These are phyloP conservation scores for Hapalemur alaotrensis DNA, from an alignment of 2,797 vertebrate genomes.

Conservation along the genomic window DNA sequence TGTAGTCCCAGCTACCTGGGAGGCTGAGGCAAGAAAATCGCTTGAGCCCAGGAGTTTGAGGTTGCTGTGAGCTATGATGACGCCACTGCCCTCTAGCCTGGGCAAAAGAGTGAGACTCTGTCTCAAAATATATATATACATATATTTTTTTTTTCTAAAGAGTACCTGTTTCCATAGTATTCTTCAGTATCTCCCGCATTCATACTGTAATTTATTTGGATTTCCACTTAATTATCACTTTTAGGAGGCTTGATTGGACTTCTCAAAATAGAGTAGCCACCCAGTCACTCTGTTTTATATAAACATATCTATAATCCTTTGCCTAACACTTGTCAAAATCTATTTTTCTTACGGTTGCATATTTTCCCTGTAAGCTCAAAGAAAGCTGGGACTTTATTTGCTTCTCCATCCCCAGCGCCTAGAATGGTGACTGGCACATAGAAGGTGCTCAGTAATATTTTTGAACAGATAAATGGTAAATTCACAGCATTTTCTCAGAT, in stretches of 20 bases:
- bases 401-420: not conserved
- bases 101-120: not conserved
- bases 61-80: not conserved
- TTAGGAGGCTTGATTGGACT: not conserved
- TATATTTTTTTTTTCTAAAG: not conserved
- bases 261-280: not conserved
- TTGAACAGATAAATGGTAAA: not conserved
- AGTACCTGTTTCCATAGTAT: not conserved
- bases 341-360: not conserved
- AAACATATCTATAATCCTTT: not conserved
- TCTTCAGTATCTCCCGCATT: not conserved
- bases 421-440: not conserved
- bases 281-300: not conserved
- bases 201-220: not conserved
- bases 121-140: not conserved
- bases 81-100: too few relatives aligned
- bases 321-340: not conserved
- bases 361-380: not conserved
- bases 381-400: not conserved
- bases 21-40: not conserved
- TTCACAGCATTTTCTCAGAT: not conserved
- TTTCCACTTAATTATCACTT: not conserved
- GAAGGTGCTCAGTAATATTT: not conserved
- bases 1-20: not conserved
- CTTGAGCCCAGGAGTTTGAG: not conserved